Percentiles rank a stretch among this genome's conserved stretches.
Evolutionary conservation across 2,113 vertebrate species (phyloP).

Genomic region (Sylvia atricapilla): DNA sequence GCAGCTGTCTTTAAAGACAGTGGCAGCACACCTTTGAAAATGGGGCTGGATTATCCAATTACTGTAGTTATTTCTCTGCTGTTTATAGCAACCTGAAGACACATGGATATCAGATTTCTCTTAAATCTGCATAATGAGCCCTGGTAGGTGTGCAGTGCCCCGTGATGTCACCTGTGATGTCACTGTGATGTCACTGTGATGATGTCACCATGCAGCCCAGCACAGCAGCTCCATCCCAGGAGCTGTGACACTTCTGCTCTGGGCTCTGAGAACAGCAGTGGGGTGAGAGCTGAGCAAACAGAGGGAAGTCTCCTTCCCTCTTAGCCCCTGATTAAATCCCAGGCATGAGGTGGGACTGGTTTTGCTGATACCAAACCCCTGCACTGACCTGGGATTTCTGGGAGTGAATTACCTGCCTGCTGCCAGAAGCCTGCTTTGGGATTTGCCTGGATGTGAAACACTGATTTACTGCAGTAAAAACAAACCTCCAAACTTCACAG

Average conservation of each 20-base stretch:
- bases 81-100: not conserved
- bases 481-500: not conserved
- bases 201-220: accelerated
- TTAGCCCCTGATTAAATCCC: not conserved
- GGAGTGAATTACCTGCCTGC: not conserved
- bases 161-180: accelerated
- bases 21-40: not conserved
- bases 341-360: accelerated
- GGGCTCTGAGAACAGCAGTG: not conserved
- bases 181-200: not conserved
- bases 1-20: not conserved
- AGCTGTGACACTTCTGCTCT: not conserved
- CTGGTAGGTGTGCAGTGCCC: not conserved
- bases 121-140: not conserved
- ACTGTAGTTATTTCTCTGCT: not conserved
- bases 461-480: not conserved
- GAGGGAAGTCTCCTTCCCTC: not conserved
- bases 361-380: not conserved
- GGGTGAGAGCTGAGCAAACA: not conserved
- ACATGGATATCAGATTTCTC: not conserved
- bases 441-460: not conserved
- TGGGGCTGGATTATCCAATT: not conserved
- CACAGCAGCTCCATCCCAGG: not conserved
- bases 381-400: not conserved
- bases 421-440: not conserved